Percentiles rank a stretch among this genome's conserved stretches.
Conservation (phyloP, 2,797 vertebrate genomes). For the Protonibea diacanthus region DNA sequence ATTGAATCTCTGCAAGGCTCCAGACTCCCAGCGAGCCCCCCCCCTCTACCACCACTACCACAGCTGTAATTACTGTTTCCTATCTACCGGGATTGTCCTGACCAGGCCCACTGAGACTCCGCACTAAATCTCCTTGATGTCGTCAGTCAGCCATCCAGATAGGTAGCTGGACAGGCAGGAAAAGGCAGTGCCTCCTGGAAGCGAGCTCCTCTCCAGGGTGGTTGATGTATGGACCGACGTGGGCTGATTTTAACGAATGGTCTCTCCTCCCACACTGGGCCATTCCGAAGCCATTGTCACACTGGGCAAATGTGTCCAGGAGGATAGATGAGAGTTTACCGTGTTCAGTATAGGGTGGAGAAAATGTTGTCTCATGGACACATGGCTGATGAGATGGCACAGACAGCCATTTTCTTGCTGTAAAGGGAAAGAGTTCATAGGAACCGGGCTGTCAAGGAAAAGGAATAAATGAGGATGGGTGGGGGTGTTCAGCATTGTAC, state of each 20-base stretch:
- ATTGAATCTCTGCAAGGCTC: conserved; percentile 67
- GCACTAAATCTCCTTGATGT: conserved; percentile 71
- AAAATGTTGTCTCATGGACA: conserved; percentile 65
- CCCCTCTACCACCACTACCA: neutral
- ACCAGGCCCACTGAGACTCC: conserved; percentile 60
- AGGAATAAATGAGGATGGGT: conserved; percentile 39
- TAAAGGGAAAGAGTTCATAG: conserved; percentile 36
- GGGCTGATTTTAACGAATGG: conserved; percentile 70
- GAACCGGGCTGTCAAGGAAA: conserved; percentile 43
- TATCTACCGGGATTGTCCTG: conserved; percentile 65
- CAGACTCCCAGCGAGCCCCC: conserved; percentile 56
- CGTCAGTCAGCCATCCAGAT: conserved; percentile 64
- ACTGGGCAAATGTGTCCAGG: conserved; percentile 59
- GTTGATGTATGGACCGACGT: conserved; percentile 68
- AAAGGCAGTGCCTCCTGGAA: conserved; percentile 58
- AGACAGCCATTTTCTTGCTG: conserved; percentile 46
- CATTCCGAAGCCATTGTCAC: conserved; percentile 69
- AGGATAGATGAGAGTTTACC: conserved; percentile 77
- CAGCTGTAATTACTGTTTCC: conserved; percentile 78
- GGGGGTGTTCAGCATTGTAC: conserved; percentile 8
- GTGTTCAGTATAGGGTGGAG: conserved; percentile 58
- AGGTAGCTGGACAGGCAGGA: conserved; percentile 57
- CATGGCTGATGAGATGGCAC: conserved; percentile 44
- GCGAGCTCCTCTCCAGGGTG: conserved; percentile 46
- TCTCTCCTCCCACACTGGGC: conserved; percentile 53